Base-by-base conservation (phyloP, 2,113 vertebrate genomes). In the Prunella himalayana region DNA sequence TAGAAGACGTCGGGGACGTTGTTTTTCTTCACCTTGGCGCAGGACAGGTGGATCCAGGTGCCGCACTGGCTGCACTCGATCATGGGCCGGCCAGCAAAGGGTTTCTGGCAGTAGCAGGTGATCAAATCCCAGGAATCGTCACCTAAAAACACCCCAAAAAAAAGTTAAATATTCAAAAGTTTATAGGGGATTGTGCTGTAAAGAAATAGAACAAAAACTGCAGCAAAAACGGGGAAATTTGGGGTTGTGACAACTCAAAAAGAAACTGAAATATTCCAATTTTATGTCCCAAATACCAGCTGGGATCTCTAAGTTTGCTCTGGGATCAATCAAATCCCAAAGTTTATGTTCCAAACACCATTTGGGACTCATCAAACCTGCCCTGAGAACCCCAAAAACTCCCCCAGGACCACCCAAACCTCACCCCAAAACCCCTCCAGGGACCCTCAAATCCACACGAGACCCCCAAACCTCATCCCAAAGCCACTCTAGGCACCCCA, bases 1-100 rank as follows among this genome's bases (percentile, higher is more conserved):
- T 82, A 82, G 4, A 82, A 82, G 53, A 82, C 79, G 28, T 82
- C 79, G 53, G 79, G 79, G 53, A 82, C 79, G 79, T 82, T 82
- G 79, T 82, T 82, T 15, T 82, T 82, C 64, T 66, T 69, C 35
- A 82, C 79, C n/a, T 56, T 57, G 64, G 79, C 79, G 3, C 79
- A 82, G 28, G 42, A 49, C 3, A 69, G 79, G 64, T 82, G 79
- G 53, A 82, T 82, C 79, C 79, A 82, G 64, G 64, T 82, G 6
- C 79, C 53, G 3, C 79, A 82, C 7, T 82, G 79, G 79, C 79
- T 82, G 53, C 79, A 82, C 79, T 82, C 79, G 64, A 82, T 82
- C 78, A 82, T 82, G 25, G 79, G 79, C 44, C 79, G 42, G 4
- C 64, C 79, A 0, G 64, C 79, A 1, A 69, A 69, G 0, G 64